Conservation (phyloP, 2,888 invertebrate species). For the Terebella lapidaria region DNA sequence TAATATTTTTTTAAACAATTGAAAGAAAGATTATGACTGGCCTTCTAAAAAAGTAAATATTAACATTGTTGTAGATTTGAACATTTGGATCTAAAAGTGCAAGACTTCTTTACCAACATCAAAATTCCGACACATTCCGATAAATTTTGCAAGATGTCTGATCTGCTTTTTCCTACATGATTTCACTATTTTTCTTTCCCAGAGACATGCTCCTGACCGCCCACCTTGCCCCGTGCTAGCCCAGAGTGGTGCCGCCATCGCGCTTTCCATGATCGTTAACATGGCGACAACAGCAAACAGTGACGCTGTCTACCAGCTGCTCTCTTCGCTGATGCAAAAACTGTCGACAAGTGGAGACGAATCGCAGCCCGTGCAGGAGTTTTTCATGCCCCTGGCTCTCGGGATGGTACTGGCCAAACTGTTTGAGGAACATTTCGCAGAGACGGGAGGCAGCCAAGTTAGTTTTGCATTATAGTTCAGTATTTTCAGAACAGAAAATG, state of each 20-base stretch:
- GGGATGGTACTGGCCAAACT: constrained; percentile 32
- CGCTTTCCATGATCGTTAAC: not conserved
- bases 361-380: not conserved
- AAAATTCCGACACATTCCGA: no score
- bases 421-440: constrained; percentile 37
- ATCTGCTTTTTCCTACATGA: no score
- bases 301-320: not conserved
- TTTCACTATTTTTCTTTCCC: not conserved
- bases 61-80: no score
- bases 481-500: no score
- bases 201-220: not conserved
- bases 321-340: not conserved
- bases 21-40: no score
- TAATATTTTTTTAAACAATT: no score
- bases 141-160: no score
- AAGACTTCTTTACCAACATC: no score
- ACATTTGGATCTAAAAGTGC: no score
- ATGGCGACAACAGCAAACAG: not conserved
- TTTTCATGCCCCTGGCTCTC: constrained; percentile 11
- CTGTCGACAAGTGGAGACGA: not conserved
- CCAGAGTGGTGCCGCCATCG: not conserved
- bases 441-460: constrained; percentile 38
- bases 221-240: not conserved
- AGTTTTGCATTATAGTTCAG: no score
- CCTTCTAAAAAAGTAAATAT: no score